Evolutionary conservation across 2,113 vertebrate species (phyloP), one percentile per base, ranked within the genome.

Genomic region (Telmatochromis brachygnathus): DNA sequence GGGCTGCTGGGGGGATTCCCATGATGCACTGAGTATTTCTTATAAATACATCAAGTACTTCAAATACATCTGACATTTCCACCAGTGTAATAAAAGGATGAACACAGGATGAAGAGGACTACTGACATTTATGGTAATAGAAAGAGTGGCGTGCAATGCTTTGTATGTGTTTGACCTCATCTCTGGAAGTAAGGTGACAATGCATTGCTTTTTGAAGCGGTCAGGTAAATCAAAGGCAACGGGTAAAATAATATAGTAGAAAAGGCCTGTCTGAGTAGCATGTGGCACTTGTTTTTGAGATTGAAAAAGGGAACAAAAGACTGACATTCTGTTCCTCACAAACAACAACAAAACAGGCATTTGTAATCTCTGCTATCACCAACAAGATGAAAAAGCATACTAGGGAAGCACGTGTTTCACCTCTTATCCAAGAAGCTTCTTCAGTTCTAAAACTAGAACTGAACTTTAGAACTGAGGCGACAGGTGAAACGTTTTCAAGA

Each of bases 111-210:
- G 94, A 96, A 96, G 94, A 93, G 91, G 91, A 87, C 93, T 93
- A 92, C 92, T 96, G 96, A 96, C 96, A 97, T 97, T 97, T 96
- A 96, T 96, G 96, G 94, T 96, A 96, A 96, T 96, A 94, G 95
- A 96, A 94, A 95, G 85, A 93, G 91, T 68, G 51, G 87, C 55
- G 86, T 86, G 60, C 92, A 90, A 58, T 75, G 86, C 84, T 84
- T 90, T 86, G 91, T 93, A 90, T 93, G 92, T 91, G 92, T 93
- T 96, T 96, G 96, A 96, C 95, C 95, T 92, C 94, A 93, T 96
- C 95, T 89, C 90, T 11, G 85, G 79, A 79, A 87, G 87, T 54
- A 80, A 89, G 88, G 95, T 96, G 95, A 96, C 94, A 96, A 96
- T 96, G 94, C 95, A 96, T 95, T 91, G 93, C 90, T 93, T 94